A percentile compares a stretch with the other conserved stretches of the same genome.
Evolutionary conservation across 2,888 invertebrate species (phyloP).

Genomic region (Rhimphoctona megacephalus): DNA sequence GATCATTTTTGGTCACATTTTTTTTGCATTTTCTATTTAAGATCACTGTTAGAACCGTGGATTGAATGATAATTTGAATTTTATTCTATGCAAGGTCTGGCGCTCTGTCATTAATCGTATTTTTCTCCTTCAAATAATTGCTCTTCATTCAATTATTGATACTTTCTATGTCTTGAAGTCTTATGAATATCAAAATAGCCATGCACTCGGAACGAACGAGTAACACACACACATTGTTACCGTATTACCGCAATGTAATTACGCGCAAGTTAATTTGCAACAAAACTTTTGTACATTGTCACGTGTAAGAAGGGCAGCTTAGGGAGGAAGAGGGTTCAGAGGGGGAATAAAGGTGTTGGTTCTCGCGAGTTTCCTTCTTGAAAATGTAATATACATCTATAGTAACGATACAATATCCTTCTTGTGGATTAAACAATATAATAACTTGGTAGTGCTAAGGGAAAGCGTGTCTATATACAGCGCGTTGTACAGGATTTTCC

Average conservation of each 20-base stretch:
- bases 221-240: not conserved
- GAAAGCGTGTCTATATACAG: not conserved
- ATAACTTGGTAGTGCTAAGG: conserved; percentile 59
- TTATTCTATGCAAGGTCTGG: not conserved
- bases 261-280: conserved; percentile 47
- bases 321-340: not conserved
- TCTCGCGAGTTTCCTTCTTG: conserved; percentile 54
- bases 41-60: not conserved
- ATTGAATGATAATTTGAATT: not conserved
- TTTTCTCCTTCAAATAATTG: not conserved
- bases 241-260: conserved; percentile 49
- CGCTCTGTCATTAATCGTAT: not conserved
- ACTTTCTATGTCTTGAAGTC: not conserved
- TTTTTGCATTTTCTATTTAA: not conserved
- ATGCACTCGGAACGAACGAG: not conserved
- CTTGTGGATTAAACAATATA: conserved; percentile 68
- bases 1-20: not conserved
- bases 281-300: conserved; percentile 62
- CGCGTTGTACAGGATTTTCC: conserved; percentile 39
- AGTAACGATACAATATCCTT: conserved; percentile 56
- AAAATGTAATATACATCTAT: conserved; percentile 42
- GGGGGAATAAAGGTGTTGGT: conserved; percentile 5
- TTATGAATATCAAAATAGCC: not conserved
- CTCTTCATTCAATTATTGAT: not conserved
- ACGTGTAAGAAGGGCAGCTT: conserved; percentile 31